Evolutionary conservation across 2,888 invertebrate genomes (phyloP), one percentile per base, ranked within the genome.

Genomic region (Suillia variegata): DNA sequence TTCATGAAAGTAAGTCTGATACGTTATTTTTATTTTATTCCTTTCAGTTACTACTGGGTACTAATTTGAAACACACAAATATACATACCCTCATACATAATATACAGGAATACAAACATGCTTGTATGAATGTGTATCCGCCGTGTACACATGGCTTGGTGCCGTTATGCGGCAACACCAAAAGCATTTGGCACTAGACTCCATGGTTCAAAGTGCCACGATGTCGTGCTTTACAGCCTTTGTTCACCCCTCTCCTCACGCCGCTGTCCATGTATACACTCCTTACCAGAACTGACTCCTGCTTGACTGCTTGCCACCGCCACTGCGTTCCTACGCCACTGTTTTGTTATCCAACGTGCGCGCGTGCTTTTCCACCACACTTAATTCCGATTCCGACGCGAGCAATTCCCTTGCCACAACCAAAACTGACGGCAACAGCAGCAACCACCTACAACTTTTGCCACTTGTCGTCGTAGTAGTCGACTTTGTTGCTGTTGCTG

Each of bases 141-240:
- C 24, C 12, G 22, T 54, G 49, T 50, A 33, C 34, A 61, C 53
- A 60, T 56, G 53, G 57, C 38, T 61, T 53, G 38, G 56, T 61
- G 57, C 55, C 57, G 54, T 55, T 58, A 52, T 58, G 47, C 58
- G 67, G 65, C 61, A 62, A 63, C 66, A 68, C 64, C 63, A 67
- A 67, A 67, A 67, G 65, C 67, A 68, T 67, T 67, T 69, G 66
- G 69, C 70, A 69, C 68, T 67, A 68, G 65, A 67, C 65, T 66
- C n/a, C 67, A 64, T 69, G 68, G 69, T 70, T 70, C 68, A 70
- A 70, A 70, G 70, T 70, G 70, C 69, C 68, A 67, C 69, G 69
- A 70, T 70, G 68, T 70, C 70, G 70, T 70, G 69, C 69, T 70
- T 67, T 66, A 67, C 69, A 68, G 68, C 67, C 67, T 71, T 70